These are phyloP conservation scores for Papilio aristodemus DNA, from an alignment of 1,140 invertebrate species.

Conservation along the genomic window DNA sequence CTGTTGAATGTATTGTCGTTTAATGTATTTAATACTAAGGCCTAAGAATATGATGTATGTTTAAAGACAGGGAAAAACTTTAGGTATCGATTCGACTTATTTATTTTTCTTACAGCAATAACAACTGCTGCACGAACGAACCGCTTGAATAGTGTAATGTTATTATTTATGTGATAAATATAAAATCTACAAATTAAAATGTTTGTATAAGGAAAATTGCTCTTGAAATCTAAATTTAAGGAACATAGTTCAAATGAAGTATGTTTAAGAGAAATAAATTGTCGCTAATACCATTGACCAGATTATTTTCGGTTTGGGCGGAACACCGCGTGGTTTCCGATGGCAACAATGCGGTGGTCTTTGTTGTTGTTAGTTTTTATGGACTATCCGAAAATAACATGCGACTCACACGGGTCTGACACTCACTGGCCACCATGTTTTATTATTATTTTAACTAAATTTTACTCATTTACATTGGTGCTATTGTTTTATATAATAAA, in stretches of 20 bases:
- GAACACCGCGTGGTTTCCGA: slow-evolving; percentile 61
- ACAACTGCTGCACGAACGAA: too few relatives aligned
- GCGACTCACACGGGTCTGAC: slow-evolving; percentile 48
- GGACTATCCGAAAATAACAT: slow-evolving; percentile 60
- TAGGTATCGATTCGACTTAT: too few relatives aligned
- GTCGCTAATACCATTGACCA: slow-evolving; percentile 12
- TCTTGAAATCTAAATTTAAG: neutral
- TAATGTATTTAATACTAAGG: neutral
- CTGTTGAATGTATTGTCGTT: neutral
- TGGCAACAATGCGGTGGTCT: slow-evolving; percentile 65
- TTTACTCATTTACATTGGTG: neutral
- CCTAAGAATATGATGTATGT: too few relatives aligned
- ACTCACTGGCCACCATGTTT: slow-evolving; percentile 38
- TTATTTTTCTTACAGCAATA: too few relatives aligned
- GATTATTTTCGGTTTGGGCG: slow-evolving; percentile 58
- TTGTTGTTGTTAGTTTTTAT: slow-evolving; percentile 67
- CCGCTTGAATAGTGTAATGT: too few relatives aligned
- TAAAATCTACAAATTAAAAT: too few relatives aligned
- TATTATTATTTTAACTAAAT: slow-evolving; percentile 46
- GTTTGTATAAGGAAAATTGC: too few relatives aligned
- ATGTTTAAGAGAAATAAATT: slow-evolving; percentile 19
- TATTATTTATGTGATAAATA: too few relatives aligned
- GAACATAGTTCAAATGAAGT: too few relatives aligned
- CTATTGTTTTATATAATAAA: neutral
- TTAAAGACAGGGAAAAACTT: too few relatives aligned